Conservation (phyloP, 2,113 vertebrate genomes). For the Syngnathus typhle region DNA sequence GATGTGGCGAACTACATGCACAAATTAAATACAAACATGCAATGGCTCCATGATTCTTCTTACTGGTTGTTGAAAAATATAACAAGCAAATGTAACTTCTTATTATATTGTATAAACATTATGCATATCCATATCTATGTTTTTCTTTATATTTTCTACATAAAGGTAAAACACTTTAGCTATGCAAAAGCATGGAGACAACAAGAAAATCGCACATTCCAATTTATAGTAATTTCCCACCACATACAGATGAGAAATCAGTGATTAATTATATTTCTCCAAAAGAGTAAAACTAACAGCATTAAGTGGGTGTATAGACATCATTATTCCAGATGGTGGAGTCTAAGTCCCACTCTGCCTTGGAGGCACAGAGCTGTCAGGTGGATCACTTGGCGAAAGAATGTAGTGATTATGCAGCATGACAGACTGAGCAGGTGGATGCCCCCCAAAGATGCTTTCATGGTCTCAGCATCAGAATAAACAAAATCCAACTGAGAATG, state of each 20-base stretch:
- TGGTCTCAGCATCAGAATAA: slow-evolving; percentile 6
- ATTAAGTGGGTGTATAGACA: background rate
- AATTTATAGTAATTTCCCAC: background rate
- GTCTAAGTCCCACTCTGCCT: slow-evolving; percentile 29
- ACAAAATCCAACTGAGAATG: background rate
- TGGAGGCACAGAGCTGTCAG: slow-evolving; percentile 65
- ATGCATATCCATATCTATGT: background rate
- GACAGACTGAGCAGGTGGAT: slow-evolving; percentile 52
- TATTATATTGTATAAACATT: background rate
- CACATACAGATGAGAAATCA: background rate
- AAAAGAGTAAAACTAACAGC: background rate
- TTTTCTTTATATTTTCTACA: background rate
- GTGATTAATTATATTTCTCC: background rate
- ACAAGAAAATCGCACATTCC: too few relatives aligned
- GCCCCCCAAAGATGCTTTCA: background rate
- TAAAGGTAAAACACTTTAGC: too few relatives aligned
- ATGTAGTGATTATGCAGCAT: slow-evolving; percentile 48
- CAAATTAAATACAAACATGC: background rate
- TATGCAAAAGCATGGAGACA: too few relatives aligned
- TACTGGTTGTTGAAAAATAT: background rate
- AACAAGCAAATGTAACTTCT: background rate
- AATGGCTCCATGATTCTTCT: too few relatives aligned
- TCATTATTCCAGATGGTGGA: slow-evolving; percentile 31
- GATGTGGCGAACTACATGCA: slow-evolving; percentile 7
- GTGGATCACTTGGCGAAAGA: slow-evolving; percentile 54